phyloP scores from a whole-genome alignment of 2,888 invertebrate genomes.

The Apoderus coryli region DNA sequence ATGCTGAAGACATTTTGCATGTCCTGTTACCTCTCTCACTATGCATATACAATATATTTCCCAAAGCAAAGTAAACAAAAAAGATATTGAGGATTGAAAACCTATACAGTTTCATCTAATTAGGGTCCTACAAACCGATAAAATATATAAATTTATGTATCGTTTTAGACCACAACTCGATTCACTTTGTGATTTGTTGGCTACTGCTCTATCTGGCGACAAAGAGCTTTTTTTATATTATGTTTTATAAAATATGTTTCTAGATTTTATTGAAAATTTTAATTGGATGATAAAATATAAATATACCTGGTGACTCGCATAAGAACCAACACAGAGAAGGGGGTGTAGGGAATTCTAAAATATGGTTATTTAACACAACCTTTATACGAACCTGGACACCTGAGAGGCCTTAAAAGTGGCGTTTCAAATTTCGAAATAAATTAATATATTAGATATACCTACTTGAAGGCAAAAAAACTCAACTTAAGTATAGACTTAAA shows the following conservation, averaged over 20 bases:
- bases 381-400: background rate
- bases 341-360: slow-evolving; percentile 2
- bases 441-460: slow-evolving; percentile 2
- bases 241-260: no score
- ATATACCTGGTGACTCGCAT: background rate
- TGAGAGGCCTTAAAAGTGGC: background rate
- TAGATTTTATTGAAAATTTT: no score
- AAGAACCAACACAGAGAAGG: slow-evolving; percentile 3
- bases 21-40: no score
- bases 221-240: no score
- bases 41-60: no score
- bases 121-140: slow-evolving; percentile 30
- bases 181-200: slow-evolving; percentile 29
- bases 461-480: slow-evolving; percentile 1
- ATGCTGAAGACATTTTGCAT: no score
- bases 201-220: no score
- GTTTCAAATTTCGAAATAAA: slow-evolving; percentile 3
- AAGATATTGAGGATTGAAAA: slow-evolving; percentile 23
- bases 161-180: slow-evolving; percentile 30
- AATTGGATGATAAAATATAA: no score
- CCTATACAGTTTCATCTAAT: slow-evolving; percentile 30
- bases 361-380: slow-evolving; percentile 1
- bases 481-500: background rate
- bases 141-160: slow-evolving; percentile 33
- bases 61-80: no score